A percentile compares a stretch with the other conserved stretches of the same genome.
phyloP scores from a whole-genome alignment of 2,888 invertebrate species.

The Dendrolimus houi region DNA sequence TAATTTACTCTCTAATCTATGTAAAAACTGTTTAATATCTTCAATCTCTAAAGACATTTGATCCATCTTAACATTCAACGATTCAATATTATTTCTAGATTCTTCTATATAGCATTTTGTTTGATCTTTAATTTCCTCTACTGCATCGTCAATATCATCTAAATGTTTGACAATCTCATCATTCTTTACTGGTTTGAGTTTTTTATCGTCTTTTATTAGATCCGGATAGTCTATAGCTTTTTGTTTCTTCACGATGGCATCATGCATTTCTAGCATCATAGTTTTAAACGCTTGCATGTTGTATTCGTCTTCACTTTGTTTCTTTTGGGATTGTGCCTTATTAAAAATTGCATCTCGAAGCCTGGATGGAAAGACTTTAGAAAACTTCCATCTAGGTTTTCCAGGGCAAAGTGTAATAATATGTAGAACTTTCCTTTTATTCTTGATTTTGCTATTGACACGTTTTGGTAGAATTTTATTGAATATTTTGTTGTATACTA shows the following conservation, averaged over 20 bases:
- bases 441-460: conserved; percentile 44
- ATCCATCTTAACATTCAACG: conserved; percentile 52
- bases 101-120: conserved; percentile 35
- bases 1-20: conserved; percentile 49
- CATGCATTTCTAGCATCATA: conserved; percentile 52
- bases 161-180: conserved; percentile 47
- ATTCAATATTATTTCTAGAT: conserved; percentile 34
- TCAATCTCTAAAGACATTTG: conserved; percentile 53
- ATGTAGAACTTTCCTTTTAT: conserved; percentile 45
- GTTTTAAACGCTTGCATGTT: conserved; percentile 40
- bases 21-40: conserved; percentile 43
- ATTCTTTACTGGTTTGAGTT: conserved; percentile 19
- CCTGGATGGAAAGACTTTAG: conserved; percentile 45
- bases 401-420: conserved; percentile 54
- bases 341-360: conserved; percentile 58
- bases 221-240: conserved; percentile 14
- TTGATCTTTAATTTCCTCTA: conserved; percentile 40
- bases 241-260: conserved; percentile 35
- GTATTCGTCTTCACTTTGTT: conserved; percentile 47
- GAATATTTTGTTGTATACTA: conserved; percentile 63
- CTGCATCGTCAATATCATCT: conserved; percentile 40
- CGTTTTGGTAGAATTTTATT: conserved; percentile 45
- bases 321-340: conserved; percentile 53
- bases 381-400: conserved; percentile 39
- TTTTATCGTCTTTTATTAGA: conserved; percentile 8